Base-by-base conservation (phyloP, 2,113 vertebrate genomes). In the Tamias sibiricus region DNA sequence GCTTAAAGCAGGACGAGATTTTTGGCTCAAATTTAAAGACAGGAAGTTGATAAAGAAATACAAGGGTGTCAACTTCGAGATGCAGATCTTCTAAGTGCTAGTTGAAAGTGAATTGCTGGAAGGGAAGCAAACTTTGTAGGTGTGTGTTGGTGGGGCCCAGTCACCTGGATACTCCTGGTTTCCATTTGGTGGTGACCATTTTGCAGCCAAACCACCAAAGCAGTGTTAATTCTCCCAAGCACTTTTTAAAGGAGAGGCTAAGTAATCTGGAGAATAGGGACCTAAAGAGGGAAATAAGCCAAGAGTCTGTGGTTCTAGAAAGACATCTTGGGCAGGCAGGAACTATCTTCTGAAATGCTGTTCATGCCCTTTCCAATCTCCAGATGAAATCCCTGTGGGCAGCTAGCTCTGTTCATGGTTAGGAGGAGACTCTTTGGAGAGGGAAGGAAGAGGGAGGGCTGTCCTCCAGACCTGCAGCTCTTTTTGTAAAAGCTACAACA, bases 11-110 rank as follows among this genome's bases (percentile, higher is more conserved):
- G 22, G 30, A 72, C 0, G 5, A 76, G 12, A 13, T 72, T 74
- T 68, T 64, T 19, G 81, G n/a, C 16, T 85, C 37, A 32, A 40
- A 28, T 44, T 28, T 79, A 74, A 93, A 97, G 47, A 81, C 14
- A 85, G 72, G 54, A 94, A 94, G 40, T 88, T 87, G 94, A 68
- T 91, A 35, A 72, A 71, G 35, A 95, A 66, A 71, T 22, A 68
- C 19, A 75, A 47, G 79, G 22, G 35, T 47, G 35, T 49, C 52
- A 64, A 22, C 20, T 47, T 19, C 62, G 69, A 77, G 30, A 76
- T 79, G 54, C 44, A 86, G 57, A 30, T 52, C 52, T 81, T 80
- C 28, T 17, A 80, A 52, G 44, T 30, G 47, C 59, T 44, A 42
- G n/a, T 79, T 40, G 71, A 69, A 68, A 42, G 19, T 22, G 44